Conservation (phyloP, 2,113 vertebrate genomes). For the Pantherophis guttatus region DNA sequence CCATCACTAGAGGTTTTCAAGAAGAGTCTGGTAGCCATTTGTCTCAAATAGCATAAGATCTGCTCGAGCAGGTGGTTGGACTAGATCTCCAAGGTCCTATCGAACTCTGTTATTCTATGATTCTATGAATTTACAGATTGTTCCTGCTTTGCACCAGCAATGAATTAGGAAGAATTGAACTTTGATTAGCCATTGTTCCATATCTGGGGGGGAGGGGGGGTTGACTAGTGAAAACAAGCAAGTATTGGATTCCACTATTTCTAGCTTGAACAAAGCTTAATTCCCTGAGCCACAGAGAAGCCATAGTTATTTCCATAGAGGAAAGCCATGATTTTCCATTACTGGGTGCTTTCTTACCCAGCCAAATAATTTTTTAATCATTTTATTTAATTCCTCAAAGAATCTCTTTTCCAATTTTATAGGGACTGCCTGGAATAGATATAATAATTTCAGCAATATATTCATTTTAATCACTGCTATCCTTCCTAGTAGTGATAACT, state of each 20-base stretch:
- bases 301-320: not conserved
- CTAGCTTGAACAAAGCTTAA: not conserved
- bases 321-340: not conserved
- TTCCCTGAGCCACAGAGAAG: not conserved
- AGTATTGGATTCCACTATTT: not conserved
- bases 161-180: not conserved
- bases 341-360: not conserved
- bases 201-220: not conserved
- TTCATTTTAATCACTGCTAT: no score
- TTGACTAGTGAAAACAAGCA: not conserved
- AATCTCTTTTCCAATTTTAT: no score
- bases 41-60: not conserved
- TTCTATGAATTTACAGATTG: not conserved
- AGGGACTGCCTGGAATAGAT: no score
- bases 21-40: not conserved
- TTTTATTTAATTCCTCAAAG: no score
- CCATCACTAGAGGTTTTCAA: not conserved
- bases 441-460: no score
- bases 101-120: not conserved
- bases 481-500: no score
- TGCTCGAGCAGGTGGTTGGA: not conserved
- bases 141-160: not conserved
- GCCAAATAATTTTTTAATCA: no score
- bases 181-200: not conserved
- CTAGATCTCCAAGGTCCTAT: not conserved